These are phyloP conservation scores for Sipunculus nudus DNA, from an alignment of 2,888 invertebrate species.

Conservation along the genomic window DNA sequence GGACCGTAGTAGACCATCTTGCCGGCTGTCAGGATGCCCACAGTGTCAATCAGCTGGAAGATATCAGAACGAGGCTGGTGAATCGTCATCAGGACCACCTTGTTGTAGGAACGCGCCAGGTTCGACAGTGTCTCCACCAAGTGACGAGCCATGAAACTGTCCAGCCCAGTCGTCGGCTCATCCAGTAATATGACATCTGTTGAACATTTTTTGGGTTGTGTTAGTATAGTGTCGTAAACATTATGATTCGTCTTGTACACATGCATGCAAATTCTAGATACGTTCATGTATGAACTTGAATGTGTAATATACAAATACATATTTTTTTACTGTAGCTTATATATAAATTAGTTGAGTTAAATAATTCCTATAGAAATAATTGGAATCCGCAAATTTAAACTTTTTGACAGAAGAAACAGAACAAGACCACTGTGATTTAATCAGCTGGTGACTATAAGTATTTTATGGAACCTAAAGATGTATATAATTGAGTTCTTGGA, in stretches of 20 bases:
- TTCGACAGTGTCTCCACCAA: conserved; percentile 46
- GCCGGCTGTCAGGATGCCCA: conserved; percentile 52
- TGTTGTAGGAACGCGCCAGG: conserved; percentile 45
- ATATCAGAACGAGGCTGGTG: conserved; percentile 60
- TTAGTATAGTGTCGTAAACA: not conserved
- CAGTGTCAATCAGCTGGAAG: conserved; percentile 49
- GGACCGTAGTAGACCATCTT: conserved; percentile 76
- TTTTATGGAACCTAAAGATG: too few species aligned
- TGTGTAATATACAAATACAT: too few species aligned
- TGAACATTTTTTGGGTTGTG: conserved; percentile 41
- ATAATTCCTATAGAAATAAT: too few species aligned
- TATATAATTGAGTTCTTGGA: too few species aligned
- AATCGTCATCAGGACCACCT: conserved; percentile 84
- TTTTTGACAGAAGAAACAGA: too few species aligned
- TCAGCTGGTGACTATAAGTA: too few species aligned
- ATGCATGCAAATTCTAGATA: not conserved
- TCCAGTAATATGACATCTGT: conserved; percentile 88
- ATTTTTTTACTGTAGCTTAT: too few species aligned
- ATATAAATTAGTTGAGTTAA: too few species aligned
- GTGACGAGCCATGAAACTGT: conserved; percentile 89
- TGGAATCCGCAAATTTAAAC: too few species aligned
- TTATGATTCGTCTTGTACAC: not conserved
- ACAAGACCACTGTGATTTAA: too few species aligned
- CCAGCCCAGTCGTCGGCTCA: conserved; percentile 86
- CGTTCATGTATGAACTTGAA: too few species aligned